A percentile compares a stretch with the other conserved stretches of the same genome.
Conservation (phyloP, 2,113 vertebrate species). For the Regulus satrapa region DNA sequence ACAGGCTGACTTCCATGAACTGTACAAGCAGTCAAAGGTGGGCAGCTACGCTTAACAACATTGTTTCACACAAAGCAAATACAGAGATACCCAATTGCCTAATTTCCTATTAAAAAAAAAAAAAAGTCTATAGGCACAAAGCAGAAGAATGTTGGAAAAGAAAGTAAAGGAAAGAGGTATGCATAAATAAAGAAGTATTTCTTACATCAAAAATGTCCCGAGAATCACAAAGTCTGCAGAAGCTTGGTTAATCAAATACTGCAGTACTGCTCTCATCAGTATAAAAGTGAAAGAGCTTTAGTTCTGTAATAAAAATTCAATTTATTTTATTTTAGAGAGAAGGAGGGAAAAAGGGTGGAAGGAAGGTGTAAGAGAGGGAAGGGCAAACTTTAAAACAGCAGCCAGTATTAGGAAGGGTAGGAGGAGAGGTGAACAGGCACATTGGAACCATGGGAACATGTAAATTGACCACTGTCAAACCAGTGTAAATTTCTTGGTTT, state of each 20-base stretch:
- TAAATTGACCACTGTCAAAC: conserved; percentile 87
- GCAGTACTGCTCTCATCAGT: conserved; percentile 80
- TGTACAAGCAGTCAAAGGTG: conserved; percentile 74
- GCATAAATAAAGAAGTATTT: conserved; percentile 78
- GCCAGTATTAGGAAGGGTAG: conserved; percentile 61
- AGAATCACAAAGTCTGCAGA: conserved; percentile 78
- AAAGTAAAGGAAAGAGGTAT: conserved; percentile 51
- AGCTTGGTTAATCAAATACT: conserved; percentile 77
- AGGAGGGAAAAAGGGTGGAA: background rate
- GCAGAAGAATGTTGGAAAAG: conserved; percentile 65
- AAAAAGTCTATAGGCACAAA: conserved; percentile 73
- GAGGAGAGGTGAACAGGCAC: conserved; percentile 79
- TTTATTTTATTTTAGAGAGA: conserved; percentile 52
- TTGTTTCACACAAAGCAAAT: conserved; percentile 74
- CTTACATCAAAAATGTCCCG: conserved; percentile 76
- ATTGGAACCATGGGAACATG: conserved; percentile 80
- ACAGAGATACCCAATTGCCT: conserved; percentile 67
- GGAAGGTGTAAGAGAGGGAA: conserved; percentile 46
- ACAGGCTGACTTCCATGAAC: conserved; percentile 69
- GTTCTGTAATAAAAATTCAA: conserved; percentile 79
- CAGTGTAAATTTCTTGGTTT: conserved; percentile 89
- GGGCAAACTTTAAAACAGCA: conserved; percentile 82
- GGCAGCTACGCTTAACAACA: conserved; percentile 74
- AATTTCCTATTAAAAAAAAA: conserved; percentile 74
- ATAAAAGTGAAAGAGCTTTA: conserved; percentile 81